Base-by-base conservation (phyloP, 1,140 invertebrate species). In the Musca vetustissima region DNA sequence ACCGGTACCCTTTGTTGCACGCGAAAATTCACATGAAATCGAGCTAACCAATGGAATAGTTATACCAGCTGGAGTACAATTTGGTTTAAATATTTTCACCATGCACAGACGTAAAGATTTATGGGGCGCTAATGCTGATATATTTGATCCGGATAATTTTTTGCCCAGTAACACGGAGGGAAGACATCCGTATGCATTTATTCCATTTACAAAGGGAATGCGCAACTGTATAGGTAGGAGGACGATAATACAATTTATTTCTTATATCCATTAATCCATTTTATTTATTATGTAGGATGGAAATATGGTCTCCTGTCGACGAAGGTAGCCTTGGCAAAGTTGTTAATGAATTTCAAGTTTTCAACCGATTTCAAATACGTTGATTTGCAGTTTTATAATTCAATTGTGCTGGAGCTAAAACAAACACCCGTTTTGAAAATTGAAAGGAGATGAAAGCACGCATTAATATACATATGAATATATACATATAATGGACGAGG, bases 61-160 rank as follows among this genome's bases (percentile, higher is more conserved):
- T n/a, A n/a, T 76, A 32, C 73, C 73, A 9, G 71, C 70, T 24
- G 75, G 73, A 13, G 22, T 72, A 0, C 57, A 70, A 24, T 49
- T 79, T 7, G 69, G 17, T 3, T 69, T 76, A 8, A 68, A 70
- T 9, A 73, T 76, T 69, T n/a, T n/a, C n/a, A n/a, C n/a, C n/a
- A n/a, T n/a, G n/a, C n/a, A n/a, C n/a, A n/a, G n/a, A n/a, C n/a
- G 71, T 15, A 65, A 48, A 21, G 67, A 73, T 36, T 17, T 69
- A 50, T 78, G 75, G 76, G 76, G 76, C 14, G 28, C 57, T 9
- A 67, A 77, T 19, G 74, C 78, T 13, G 24, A 70, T 1, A 66
- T 24, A 17, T 81, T 80, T 25, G 71, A 76, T 73, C 78, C 79
- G 6, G 74, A 81, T 28, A 70, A 76, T 52, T 82, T 82, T 57